These are phyloP conservation scores for Danio tinwini DNA, from an alignment of 2,797 vertebrate species.

Conservation along the genomic window DNA sequence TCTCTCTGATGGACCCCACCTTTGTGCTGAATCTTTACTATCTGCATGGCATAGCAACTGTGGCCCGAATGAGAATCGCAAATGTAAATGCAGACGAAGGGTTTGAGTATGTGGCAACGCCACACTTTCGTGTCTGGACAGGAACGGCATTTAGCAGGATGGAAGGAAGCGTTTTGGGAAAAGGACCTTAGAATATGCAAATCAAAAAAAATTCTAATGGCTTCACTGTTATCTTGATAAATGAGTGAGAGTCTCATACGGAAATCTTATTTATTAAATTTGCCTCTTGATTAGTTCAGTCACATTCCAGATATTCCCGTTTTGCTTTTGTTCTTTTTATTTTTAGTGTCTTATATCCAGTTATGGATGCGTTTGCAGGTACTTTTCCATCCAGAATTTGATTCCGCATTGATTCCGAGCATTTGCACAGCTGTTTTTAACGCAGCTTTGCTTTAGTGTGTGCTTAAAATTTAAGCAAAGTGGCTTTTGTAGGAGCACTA, in stretches of 20 bases:
- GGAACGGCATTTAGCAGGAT: slow-evolving; percentile 58
- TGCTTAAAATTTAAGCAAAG: slow-evolving; percentile 52
- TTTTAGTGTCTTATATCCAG: slow-evolving; percentile 19
- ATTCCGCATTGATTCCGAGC: slow-evolving; percentile 23
- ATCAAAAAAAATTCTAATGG: slow-evolving; percentile 38
- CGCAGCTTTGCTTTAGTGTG: slow-evolving; percentile 45
- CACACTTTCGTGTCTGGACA: slow-evolving; percentile 42
- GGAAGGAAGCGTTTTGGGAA: slow-evolving; percentile 12
- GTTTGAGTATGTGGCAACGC: slow-evolving; percentile 45
- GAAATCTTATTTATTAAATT: slow-evolving; percentile 48
- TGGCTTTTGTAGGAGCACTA: slow-evolving; percentile 38
- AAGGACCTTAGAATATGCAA: slow-evolving; percentile 61
- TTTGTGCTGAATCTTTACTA: slow-evolving; percentile 69
- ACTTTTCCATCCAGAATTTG: slow-evolving; percentile 13
- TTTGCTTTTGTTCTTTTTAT: slow-evolving; percentile 7
- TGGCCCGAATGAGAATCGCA: slow-evolving; percentile 71
- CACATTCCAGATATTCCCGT: slow-evolving; percentile 44
- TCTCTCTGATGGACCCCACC: slow-evolving; percentile 63
- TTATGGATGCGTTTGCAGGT: slow-evolving; percentile 28
- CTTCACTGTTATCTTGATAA: slow-evolving; percentile 50
- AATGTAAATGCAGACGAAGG: slow-evolving; percentile 74
- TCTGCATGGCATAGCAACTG: slow-evolving; percentile 89
- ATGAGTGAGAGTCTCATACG: slow-evolving; percentile 39
- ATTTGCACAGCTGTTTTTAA: slow-evolving; percentile 39
- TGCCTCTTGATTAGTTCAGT: slow-evolving; percentile 23